Percentiles rank a stretch among this genome's conserved stretches.
Evolutionary conservation across 2,797 vertebrate genomes (phyloP).

Genomic region (Uromys caudimaculatus): DNA sequence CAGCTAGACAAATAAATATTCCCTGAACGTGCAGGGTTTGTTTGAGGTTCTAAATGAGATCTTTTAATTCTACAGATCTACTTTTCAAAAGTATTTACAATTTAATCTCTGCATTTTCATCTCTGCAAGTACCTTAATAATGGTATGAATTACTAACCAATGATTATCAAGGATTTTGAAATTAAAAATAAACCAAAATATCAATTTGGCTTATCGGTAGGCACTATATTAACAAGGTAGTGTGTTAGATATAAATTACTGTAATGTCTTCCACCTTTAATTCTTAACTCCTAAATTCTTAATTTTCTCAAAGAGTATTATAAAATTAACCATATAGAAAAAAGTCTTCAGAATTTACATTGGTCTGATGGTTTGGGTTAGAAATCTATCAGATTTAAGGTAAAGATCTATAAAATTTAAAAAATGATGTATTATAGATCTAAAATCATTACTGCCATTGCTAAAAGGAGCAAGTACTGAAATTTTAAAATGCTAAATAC

Average conservation of each 20-base stretch:
- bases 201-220: slow-evolving; percentile 27
- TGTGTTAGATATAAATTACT: slow-evolving; percentile 51
- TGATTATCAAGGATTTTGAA: slow-evolving; percentile 51
- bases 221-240: slow-evolving; percentile 35
- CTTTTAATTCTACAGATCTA: slow-evolving; percentile 34
- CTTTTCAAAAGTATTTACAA: slow-evolving; percentile 27
- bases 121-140: slow-evolving; percentile 35
- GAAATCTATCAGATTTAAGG: slow-evolving; percentile 64
- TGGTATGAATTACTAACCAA: slow-evolving; percentile 14
- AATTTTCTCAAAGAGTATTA: slow-evolving; percentile 51
- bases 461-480: slow-evolving; percentile 47
- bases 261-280: slow-evolving; percentile 9
- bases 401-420: slow-evolving; percentile 41
- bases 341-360: slow-evolving; percentile 49
- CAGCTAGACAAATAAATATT: neutral
- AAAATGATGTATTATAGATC: neutral
- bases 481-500: slow-evolving; percentile 57
- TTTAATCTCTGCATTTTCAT: slow-evolving; percentile 66
- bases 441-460: slow-evolving; percentile 29
- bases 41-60: slow-evolving; percentile 26
- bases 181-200: slow-evolving; percentile 51
- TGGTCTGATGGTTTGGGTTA: slow-evolving; percentile 22
- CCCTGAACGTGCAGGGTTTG: neutral
- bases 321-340: slow-evolving; percentile 47
- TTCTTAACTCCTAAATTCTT: slow-evolving; percentile 58